phyloP scores from a whole-genome alignment of 2,888 invertebrate genomes.

The Cyclophora punctaria region DNA sequence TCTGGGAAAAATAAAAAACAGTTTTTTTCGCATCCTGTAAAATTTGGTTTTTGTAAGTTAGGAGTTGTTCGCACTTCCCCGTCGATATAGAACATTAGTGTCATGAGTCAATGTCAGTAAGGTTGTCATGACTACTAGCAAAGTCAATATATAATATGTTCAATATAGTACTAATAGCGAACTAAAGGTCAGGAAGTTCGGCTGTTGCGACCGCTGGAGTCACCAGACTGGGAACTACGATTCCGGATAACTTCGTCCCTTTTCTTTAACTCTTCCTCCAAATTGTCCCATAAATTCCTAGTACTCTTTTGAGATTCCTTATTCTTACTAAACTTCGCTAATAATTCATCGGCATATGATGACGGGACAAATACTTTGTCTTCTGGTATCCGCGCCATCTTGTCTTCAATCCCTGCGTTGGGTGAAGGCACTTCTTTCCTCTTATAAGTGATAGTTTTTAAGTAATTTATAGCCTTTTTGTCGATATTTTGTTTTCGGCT shows the following conservation, averaged over 20 bases:
- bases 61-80: too few relatives aligned
- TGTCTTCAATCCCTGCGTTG: constrained; percentile 3
- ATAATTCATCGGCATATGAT: constrained; percentile 27
- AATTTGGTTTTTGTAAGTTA: too few relatives aligned
- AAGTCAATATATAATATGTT: too few relatives aligned
- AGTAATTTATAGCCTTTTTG: constrained; percentile 15
- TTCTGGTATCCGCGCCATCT: background rate
- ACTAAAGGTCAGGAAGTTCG: too few relatives aligned
- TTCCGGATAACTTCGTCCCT: constrained; percentile 18
- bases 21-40: too few relatives aligned
- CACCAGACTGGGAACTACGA: too few relatives aligned
- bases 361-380: constrained; percentile 21
- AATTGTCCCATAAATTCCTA: constrained; percentile 22
- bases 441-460: constrained; percentile 29
- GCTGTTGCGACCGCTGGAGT: too few relatives aligned
- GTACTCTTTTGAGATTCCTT: constrained; percentile 1
- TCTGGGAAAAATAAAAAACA: too few relatives aligned
- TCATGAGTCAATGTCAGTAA: too few relatives aligned
- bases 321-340: constrained; percentile 22
- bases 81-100: too few relatives aligned
- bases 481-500: constrained; percentile 10
- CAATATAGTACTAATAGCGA: too few relatives aligned
- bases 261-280: constrained; percentile 23
- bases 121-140: too few relatives aligned
- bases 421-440: constrained; percentile 23